These are phyloP conservation scores for Melanotaenia maccullochi DNA, from an alignment of 2,797 vertebrate species.

Conservation along the genomic window DNA sequence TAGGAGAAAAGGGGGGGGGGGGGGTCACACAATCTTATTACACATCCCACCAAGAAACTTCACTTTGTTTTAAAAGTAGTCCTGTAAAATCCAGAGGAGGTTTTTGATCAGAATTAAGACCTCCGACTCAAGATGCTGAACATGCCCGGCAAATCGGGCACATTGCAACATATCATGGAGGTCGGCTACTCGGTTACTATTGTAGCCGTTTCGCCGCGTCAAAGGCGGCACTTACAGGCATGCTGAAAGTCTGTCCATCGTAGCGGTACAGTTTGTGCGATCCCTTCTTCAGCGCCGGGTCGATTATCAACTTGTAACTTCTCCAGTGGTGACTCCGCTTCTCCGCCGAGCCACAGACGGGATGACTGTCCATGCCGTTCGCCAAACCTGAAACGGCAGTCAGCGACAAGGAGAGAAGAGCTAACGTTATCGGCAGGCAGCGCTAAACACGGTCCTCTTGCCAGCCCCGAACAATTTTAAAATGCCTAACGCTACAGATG, in stretches of 20 bases:
- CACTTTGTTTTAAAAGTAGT: conserved; percentile 71
- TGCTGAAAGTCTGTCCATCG: conserved; percentile 95
- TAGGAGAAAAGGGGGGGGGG: conserved; percentile 5
- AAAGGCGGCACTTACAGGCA: conserved; percentile 88
- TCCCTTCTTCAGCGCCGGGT: conserved; percentile 97
- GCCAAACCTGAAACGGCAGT: conserved; percentile 89
- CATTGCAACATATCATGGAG: conserved; percentile 74
- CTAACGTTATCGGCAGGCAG: conserved; percentile 59
- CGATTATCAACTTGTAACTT: conserved; percentile 99
- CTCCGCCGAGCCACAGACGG: conserved; percentile 93
- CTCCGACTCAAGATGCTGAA: conserved; percentile 22
- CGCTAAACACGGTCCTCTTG: conserved; percentile 54
- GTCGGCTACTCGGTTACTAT: conserved; percentile 74
- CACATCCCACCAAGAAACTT: conserved; percentile 47
- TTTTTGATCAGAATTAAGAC: not conserved
- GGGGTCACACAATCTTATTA: conserved; percentile 45
- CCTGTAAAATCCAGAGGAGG: conserved; percentile 6
- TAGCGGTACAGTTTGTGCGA: conserved; percentile 98
- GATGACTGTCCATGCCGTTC: conserved; percentile 97
- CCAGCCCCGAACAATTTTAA: conserved; percentile 61
- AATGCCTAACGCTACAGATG: conserved; percentile 48
- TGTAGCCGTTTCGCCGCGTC: conserved; percentile 51
- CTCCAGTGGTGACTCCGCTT: conserved; percentile 98
- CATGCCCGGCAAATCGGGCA: conserved; percentile 43
- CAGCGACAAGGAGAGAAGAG: conserved; percentile 61